Conservation (phyloP, 2,888 invertebrate genomes). For the Rhorus exstirpatorius region DNA sequence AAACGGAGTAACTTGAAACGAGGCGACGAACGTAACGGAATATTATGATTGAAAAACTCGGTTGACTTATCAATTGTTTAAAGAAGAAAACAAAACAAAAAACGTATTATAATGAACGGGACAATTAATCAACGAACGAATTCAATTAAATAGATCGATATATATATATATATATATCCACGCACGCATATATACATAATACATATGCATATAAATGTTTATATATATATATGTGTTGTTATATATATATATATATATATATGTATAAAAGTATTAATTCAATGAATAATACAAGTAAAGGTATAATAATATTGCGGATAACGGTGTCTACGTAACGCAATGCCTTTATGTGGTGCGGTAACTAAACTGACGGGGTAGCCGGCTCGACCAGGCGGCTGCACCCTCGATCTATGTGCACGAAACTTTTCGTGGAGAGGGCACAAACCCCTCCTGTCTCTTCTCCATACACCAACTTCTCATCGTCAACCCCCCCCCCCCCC, state of each 20-base stretch:
- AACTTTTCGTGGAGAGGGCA: conserved; percentile 56
- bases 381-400: conserved; percentile 76
- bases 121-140: conserved; percentile 75
- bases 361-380: conserved; percentile 84
- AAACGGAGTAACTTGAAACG: conserved; percentile 32
- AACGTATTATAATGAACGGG: conserved; percentile 61
- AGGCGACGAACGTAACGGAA: conserved; percentile 62
- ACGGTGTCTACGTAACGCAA: conserved; percentile 86
- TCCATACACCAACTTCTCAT: conserved; percentile 63
- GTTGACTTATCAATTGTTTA: conserved; percentile 45
- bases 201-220: conserved; percentile 17
- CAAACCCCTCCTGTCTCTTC: conserved; percentile 51
- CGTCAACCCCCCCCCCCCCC: conserved; percentile 42
- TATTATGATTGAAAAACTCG: conserved; percentile 43
- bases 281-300: conserved; percentile 78
- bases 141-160: conserved; percentile 59
- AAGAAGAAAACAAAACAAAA: too few relatives aligned
- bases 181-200: conserved; percentile 22
- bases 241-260: conserved; percentile 19
- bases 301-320: conserved; percentile 85
- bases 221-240: conserved; percentile 29
- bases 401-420: conserved; percentile 67
- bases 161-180: conserved; percentile 38
- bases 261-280: conserved; percentile 67
- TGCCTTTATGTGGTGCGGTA: conserved; percentile 86